A percentile compares a stretch with the other conserved stretches of the same genome.
phyloP scores from a whole-genome alignment of 1,140 invertebrate genomes.

The Drosophila pseudoobscura region DNA sequence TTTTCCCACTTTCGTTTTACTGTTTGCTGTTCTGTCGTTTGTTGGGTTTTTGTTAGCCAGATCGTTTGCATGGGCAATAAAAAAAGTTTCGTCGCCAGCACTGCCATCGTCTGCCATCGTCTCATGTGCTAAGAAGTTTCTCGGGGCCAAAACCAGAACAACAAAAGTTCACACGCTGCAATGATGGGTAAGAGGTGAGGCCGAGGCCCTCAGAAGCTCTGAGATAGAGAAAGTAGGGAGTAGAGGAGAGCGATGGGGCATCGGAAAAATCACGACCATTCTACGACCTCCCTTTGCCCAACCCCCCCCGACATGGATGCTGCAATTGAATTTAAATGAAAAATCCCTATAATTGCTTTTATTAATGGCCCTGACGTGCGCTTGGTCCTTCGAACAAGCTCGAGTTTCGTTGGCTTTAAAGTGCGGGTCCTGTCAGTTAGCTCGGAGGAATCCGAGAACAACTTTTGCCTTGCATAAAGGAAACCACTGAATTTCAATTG shows the following conservation, averaged over 20 bases:
- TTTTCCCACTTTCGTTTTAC: slow-evolving; percentile 14
- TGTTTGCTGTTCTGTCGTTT: slow-evolving; percentile 5
- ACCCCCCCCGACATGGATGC: slow-evolving; percentile 5
- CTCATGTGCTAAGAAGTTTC: slow-evolving; percentile 14
- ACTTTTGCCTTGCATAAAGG: slow-evolving; percentile 35
- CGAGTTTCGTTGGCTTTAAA: slow-evolving; percentile 7
- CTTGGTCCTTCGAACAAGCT: background rate
- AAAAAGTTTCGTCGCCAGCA: slow-evolving; percentile 42
- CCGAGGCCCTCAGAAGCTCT: background rate
- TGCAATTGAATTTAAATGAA: slow-evolving; percentile 72
- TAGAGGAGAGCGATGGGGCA: background rate
- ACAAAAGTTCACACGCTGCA: slow-evolving; percentile 23
- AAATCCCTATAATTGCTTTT: slow-evolving; percentile 74
- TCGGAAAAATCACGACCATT: no score
- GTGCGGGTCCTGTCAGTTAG: background rate
- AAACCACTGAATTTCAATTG: slow-evolving; percentile 76
- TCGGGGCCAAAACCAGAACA: background rate
- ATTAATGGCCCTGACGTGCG: slow-evolving; percentile 60
- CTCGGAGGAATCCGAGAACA: slow-evolving; percentile 6
- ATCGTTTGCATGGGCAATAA: slow-evolving; percentile 68
- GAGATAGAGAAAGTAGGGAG: background rate
- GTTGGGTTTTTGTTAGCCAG: slow-evolving; percentile 23
- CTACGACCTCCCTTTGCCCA: no score
- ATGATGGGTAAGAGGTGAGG: slow-evolving; percentile 11
- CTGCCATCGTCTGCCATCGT: background rate